Evolutionary conservation across 2,797 vertebrate genomes (phyloP).

Genomic region (Rousettus madagascariensis): DNA sequence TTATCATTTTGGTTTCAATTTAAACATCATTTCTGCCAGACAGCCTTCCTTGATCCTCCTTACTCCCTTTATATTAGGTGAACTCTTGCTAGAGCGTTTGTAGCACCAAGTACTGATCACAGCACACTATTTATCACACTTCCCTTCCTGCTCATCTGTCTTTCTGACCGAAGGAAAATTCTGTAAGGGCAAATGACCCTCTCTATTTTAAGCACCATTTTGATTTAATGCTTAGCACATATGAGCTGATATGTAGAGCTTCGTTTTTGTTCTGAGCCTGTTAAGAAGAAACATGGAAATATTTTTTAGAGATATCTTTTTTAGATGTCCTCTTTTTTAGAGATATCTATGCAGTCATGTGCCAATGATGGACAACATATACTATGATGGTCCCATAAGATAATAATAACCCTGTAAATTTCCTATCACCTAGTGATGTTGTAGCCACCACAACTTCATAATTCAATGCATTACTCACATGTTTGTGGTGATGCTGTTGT

Average conservation of each 20-base stretch:
- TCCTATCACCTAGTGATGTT: too few species aligned
- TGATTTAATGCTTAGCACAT: background rate
- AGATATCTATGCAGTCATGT: background rate
- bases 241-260: background rate
- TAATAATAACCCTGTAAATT: too few species aligned
- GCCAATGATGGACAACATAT: too few species aligned
- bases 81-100: background rate
- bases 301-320: background rate
- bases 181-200: background rate
- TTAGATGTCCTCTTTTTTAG: background rate
- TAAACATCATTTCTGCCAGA: background rate
- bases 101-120: background rate
- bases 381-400: too few species aligned
- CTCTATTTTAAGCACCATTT: background rate
- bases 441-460: too few species aligned
- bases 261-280: conserved; percentile 22
- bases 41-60: background rate
- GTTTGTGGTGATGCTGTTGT: too few species aligned
- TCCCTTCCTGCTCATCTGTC: background rate
- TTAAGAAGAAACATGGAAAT: background rate
- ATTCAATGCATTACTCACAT: too few species aligned
- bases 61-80: background rate
- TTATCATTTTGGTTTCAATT: background rate
- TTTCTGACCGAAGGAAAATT: background rate
- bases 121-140: background rate